Conservation (phyloP, 2,797 vertebrate genomes). For the Epinephelus coioides region DNA sequence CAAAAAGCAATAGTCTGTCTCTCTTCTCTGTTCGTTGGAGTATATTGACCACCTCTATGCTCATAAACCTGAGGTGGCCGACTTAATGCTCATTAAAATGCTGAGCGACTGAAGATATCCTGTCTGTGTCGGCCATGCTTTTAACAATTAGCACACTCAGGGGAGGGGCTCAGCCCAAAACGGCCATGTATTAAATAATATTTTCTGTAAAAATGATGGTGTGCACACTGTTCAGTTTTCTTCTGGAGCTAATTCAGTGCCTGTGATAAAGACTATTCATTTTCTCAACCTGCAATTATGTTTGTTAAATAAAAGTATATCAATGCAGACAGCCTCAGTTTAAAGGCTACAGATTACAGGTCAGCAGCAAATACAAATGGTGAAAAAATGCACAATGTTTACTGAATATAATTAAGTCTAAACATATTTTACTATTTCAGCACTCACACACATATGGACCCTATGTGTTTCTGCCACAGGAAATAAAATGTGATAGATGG, state of each 20-base stretch:
- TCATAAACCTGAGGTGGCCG: not conserved
- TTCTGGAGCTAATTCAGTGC: not conserved
- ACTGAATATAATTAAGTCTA: slow-evolving; percentile 14
- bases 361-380: slow-evolving; percentile 10
- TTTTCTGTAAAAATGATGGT: not conserved
- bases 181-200: not conserved
- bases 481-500: slow-evolving; percentile 35
- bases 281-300: not conserved
- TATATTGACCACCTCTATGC: not conserved
- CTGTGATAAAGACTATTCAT: not conserved
- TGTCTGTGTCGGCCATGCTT: too few relatives aligned
- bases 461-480: slow-evolving; percentile 13
- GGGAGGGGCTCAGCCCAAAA: not conserved
- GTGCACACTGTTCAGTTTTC: not conserved
- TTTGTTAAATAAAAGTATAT: not conserved
- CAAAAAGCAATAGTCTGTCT: not conserved
- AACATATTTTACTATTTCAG: slow-evolving; percentile 14
- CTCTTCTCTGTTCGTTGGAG: not conserved
- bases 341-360: not conserved
- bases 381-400: slow-evolving; percentile 19
- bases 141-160: not conserved
- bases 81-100: not conserved
- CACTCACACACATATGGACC: not conserved
- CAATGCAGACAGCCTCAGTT: not conserved
- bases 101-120: not conserved